These are phyloP conservation scores for Mimachlamys varia DNA, from an alignment of 2,888 invertebrate genomes.

Conservation along the genomic window DNA sequence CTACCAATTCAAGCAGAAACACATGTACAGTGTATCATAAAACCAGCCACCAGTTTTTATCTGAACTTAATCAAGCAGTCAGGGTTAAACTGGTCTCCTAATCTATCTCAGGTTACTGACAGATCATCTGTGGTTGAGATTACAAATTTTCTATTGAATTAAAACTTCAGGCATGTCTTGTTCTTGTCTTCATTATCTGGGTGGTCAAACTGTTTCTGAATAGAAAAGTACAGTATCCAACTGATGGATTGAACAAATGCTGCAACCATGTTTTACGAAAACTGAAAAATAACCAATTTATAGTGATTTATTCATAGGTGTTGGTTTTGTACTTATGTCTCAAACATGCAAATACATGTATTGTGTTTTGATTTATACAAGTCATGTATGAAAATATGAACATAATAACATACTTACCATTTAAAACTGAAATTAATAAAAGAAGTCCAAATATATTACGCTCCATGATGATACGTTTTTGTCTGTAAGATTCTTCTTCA, in stretches of 20 bases:
- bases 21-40: not conserved
- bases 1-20: not conserved
- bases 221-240: not conserved
- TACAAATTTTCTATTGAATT: not conserved
- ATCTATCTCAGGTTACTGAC: slow-evolving; percentile 34
- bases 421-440: slow-evolving; percentile 33
- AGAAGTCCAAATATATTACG: slow-evolving; percentile 29
- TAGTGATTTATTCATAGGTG: too few species aligned
- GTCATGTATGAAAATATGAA: too few species aligned
- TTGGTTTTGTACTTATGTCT: too few species aligned
- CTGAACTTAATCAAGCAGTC: slow-evolving; percentile 29
- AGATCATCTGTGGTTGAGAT: not conserved
- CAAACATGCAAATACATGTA: too few species aligned
- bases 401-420: slow-evolving; percentile 31
- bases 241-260: too few species aligned
- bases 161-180: not conserved
- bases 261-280: too few species aligned
- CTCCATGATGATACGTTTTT: not conserved
- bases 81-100: slow-evolving; percentile 7
- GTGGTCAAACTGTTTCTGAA: slow-evolving; percentile 4
- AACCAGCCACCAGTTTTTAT: slow-evolving; percentile 32
- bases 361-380: not conserved
- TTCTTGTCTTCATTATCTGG: not conserved
- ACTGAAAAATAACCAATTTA: too few species aligned
- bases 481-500: not conserved